Percentiles rank a stretch among this genome's conserved stretches.
phyloP scores from a whole-genome alignment of 2,888 invertebrate genomes.

The Mimachlamys varia region DNA sequence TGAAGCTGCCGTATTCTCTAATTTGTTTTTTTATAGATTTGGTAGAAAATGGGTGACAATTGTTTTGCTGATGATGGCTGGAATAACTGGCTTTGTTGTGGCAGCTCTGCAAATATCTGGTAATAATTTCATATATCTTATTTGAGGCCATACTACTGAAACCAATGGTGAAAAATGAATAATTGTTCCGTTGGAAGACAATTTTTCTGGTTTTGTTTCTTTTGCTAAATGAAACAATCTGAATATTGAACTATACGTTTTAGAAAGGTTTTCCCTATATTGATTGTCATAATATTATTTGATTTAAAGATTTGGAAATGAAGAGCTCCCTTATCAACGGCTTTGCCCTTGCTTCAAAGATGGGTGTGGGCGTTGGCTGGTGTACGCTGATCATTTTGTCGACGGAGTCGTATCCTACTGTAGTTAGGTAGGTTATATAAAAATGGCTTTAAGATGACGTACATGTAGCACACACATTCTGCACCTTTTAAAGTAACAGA shows the following conservation, averaged over 20 bases:
- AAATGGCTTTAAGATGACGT: not conserved
- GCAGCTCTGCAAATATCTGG: slow-evolving; percentile 46
- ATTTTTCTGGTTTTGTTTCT: too few relatives aligned
- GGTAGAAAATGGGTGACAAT: not conserved
- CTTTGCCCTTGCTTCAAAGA: slow-evolving; percentile 66
- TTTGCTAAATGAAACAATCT: too few relatives aligned
- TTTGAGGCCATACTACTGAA: not conserved
- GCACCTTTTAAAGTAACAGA: too few relatives aligned
- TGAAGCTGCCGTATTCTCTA: too few relatives aligned
- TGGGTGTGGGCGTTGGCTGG: slow-evolving; percentile 70
- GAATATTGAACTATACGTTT: too few relatives aligned
- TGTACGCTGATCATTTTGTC: slow-evolving; percentile 65
- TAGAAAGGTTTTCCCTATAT: too few relatives aligned
- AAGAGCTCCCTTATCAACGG: slow-evolving; percentile 54
- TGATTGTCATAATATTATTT: too few relatives aligned
- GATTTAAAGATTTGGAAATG: slow-evolving; percentile 53
- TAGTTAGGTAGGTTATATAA: slow-evolving; percentile 64
- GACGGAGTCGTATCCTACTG: slow-evolving; percentile 71
- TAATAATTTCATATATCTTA: not conserved
- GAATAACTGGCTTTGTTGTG: slow-evolving; percentile 42
- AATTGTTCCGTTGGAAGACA: too few relatives aligned
- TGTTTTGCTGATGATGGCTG: not conserved
- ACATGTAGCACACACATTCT: too few relatives aligned
- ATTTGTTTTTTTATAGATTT: not conserved
- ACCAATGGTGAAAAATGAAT: too few relatives aligned